Evolutionary conservation across 2,113 vertebrate genomes (phyloP).

Genomic region (Galbula dea): DNA sequence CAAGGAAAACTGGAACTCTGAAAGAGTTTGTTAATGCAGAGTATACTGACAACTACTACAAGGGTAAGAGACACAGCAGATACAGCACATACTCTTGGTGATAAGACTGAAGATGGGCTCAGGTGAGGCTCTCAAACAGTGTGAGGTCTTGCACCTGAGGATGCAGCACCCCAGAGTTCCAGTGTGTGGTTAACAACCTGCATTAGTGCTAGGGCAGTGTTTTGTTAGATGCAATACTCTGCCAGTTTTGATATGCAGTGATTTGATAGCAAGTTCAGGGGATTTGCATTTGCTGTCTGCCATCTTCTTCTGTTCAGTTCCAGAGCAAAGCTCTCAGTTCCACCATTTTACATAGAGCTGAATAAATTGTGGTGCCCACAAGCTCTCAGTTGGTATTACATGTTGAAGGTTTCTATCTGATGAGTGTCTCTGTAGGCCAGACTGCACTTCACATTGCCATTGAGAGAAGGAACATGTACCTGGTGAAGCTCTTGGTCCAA

Average conservation of each 20-base stretch:
- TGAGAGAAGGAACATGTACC: constrained; percentile 86
- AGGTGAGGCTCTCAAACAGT: background rate
- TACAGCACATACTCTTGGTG: background rate
- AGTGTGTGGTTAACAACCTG: background rate
- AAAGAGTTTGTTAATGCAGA: constrained; percentile 85
- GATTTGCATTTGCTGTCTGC: background rate
- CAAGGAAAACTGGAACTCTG: constrained; percentile 82
- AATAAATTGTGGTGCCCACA: background rate
- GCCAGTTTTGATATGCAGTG: background rate
- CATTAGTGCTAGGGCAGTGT: background rate
- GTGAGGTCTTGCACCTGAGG: background rate
- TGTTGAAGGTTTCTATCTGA: background rate
- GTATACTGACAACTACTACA: constrained; percentile 87
- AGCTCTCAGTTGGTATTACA: background rate
- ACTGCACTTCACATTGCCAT: constrained; percentile 94
- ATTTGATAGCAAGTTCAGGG: background rate
- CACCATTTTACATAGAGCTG: background rate
- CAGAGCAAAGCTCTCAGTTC: background rate
- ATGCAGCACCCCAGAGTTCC: background rate
- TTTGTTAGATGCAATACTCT: background rate
- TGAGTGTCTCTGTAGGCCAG: constrained; percentile 78
- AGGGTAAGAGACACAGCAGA: constrained; percentile 72
- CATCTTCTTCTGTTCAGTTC: background rate
- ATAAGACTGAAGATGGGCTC: background rate
- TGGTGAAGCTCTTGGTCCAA: constrained; percentile 86